These are phyloP conservation scores for Aphelenchoides fujianensis DNA, from an alignment of 1,140 invertebrate species.

Conservation along the genomic window DNA sequence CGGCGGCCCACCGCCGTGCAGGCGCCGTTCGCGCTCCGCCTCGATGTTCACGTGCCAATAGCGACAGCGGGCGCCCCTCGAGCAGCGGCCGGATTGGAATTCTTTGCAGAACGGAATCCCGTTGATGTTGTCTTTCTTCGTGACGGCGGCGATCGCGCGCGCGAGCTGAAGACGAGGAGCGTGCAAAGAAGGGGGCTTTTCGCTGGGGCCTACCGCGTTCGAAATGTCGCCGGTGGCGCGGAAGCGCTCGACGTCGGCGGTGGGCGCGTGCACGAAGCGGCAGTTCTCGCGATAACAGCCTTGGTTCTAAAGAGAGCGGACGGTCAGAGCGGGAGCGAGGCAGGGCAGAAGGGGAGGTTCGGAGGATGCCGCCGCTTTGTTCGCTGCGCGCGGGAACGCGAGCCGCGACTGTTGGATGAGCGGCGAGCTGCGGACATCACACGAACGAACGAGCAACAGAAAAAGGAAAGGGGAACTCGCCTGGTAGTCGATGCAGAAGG, in stretches of 20 bases:
- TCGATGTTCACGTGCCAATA: constrained; percentile 50
- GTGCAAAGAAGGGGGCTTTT: background rate
- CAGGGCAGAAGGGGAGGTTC: no score
- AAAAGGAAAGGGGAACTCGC: constrained; percentile 12
- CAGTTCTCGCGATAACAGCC: constrained; percentile 58
- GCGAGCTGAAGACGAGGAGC: constrained; percentile 35
- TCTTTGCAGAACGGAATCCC: constrained; percentile 59
- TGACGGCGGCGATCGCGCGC: constrained; percentile 54
- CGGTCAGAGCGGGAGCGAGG: no score
- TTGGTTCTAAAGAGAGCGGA: constrained; percentile 59
- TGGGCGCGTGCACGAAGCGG: constrained; percentile 54
- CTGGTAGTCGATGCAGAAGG: constrained; percentile 60
- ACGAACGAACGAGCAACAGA: no score
- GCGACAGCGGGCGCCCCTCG: constrained; percentile 44
- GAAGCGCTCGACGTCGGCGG: constrained; percentile 56
- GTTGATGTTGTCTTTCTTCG: constrained; percentile 51
- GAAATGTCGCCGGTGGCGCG: constrained; percentile 54
- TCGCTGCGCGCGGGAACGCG: no score
- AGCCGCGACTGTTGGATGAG: no score
- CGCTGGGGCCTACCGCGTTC: constrained; percentile 29
- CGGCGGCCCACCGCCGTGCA: constrained; percentile 18
- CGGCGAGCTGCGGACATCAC: no score
- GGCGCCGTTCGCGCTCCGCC: constrained; percentile 40
- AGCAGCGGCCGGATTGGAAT: constrained; percentile 44
- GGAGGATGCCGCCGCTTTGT: no score